Percentiles rank a stretch among this genome's conserved stretches.
Evolutionary conservation across 1,140 invertebrate genomes (phyloP).

Genomic region (Atta colombica): DNA sequence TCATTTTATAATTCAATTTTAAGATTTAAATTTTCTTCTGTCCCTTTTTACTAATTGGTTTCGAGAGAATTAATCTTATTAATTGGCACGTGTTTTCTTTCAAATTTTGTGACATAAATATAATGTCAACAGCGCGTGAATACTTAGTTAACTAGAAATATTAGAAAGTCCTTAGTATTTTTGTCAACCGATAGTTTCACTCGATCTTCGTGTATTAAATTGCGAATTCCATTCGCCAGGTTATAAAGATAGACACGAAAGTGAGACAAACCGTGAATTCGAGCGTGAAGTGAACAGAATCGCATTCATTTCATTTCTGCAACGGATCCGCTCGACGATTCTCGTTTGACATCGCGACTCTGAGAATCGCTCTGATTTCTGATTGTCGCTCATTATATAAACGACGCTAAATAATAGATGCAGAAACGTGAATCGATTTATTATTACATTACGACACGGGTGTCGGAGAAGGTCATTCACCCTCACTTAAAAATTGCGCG

Average conservation of each 20-base stretch:
- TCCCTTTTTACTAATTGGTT: background rate
- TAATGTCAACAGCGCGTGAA: background rate
- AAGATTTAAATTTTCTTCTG: background rate
- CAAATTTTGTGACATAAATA: constrained; percentile 1
- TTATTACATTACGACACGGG: constrained; percentile 32
- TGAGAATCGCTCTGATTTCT: constrained; percentile 27
- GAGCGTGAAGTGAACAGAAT: constrained; percentile 55
- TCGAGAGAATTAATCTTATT: background rate
- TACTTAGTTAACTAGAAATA: constrained; percentile 41
- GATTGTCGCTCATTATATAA: constrained; percentile 58
- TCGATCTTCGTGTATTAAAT: constrained; percentile 47
- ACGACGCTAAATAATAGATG: constrained; percentile 46
- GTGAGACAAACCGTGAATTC: constrained; percentile 43
- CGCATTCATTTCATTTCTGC: constrained; percentile 39
- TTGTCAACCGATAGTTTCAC: constrained; percentile 40
- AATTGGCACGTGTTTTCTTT: background rate
- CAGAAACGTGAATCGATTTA: constrained; percentile 40
- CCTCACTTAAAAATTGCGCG: constrained; percentile 55
- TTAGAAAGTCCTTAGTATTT: constrained; percentile 27
- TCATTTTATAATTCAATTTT: background rate
- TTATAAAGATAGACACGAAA: constrained; percentile 46
- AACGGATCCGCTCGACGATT: constrained; percentile 23
- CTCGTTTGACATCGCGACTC: constrained; percentile 8
- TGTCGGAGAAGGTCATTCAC: constrained; percentile 38
- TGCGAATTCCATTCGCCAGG: constrained; percentile 10